Conservation (phyloP, 2,113 vertebrate genomes). For the human (Homo sapiens) region DNA sequence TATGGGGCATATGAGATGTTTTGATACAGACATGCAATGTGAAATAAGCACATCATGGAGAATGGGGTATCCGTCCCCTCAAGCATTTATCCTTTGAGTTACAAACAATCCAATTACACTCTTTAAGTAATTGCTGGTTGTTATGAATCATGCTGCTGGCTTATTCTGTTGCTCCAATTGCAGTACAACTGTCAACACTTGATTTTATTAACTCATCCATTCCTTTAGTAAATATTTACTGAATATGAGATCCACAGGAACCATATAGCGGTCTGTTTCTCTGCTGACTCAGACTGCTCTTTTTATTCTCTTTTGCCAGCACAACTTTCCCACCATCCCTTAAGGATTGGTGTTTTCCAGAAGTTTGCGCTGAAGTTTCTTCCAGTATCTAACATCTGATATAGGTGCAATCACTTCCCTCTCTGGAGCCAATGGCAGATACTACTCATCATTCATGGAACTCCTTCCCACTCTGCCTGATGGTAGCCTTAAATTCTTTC, state of each 20-base stretch:
- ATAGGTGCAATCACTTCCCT: rapidly evolving
- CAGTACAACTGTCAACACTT: neutral
- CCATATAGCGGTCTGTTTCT: neutral
- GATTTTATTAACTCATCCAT: neutral
- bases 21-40: too few species aligned
- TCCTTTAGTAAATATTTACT: neutral
- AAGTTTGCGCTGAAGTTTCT: neutral
- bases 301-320: neutral
- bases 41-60: too few species aligned
- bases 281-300: neutral
- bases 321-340: neutral
- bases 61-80: too few species aligned
- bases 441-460: neutral
- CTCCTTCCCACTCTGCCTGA: neutral
- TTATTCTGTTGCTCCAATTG: neutral
- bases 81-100: too few species aligned
- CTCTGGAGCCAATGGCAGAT: neutral
- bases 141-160: neutral
- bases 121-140: too few species aligned
- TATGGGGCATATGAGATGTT: too few species aligned
- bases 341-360: neutral
- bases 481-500: neutral
- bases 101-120: too few species aligned
- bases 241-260: neutral
- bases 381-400: neutral